Percentiles rank a stretch among this genome's conserved stretches.
Conservation (phyloP, 2,113 vertebrate genomes). For the Theristicus caerulescens region DNA sequence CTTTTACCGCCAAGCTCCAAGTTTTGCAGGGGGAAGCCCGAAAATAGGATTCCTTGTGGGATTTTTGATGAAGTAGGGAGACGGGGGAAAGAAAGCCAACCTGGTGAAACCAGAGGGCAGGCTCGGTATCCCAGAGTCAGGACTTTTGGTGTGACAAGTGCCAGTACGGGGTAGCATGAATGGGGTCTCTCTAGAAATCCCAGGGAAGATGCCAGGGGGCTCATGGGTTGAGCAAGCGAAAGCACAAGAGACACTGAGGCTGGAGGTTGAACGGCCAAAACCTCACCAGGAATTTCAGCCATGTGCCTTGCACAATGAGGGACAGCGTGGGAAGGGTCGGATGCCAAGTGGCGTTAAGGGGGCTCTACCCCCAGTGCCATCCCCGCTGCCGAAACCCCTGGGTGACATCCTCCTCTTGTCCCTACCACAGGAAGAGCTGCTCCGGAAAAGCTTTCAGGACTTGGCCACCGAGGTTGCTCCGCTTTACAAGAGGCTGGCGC, state of each 20-base stretch:
- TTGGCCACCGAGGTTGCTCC: slow-evolving; percentile 93
- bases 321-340: rapidly evolving
- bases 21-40: not conserved
- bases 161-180: rapidly evolving
- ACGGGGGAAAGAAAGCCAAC: not conserved
- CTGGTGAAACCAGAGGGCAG: not conserved
- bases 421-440: slow-evolving; percentile 84
- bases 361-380: rapidly evolving
- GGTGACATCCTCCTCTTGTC: not conserved
- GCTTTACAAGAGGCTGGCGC: slow-evolving; percentile 89
- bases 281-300: not conserved
- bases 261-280: not conserved
- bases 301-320: rapidly evolving
- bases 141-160: not conserved
- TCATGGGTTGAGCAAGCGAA: rapidly evolving
- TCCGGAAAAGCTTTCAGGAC: slow-evolving; percentile 92
- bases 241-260: not conserved
- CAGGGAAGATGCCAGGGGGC: not conserved
- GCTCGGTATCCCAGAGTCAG: not conserved
- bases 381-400: not conserved
- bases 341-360: rapidly evolving
- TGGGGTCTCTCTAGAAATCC: not conserved
- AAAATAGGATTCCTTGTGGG: not conserved
- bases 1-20: not conserved
- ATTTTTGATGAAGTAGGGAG: not conserved